Conservation (phyloP, 2,888 invertebrate species). For the Drosophila gaucha region DNA sequence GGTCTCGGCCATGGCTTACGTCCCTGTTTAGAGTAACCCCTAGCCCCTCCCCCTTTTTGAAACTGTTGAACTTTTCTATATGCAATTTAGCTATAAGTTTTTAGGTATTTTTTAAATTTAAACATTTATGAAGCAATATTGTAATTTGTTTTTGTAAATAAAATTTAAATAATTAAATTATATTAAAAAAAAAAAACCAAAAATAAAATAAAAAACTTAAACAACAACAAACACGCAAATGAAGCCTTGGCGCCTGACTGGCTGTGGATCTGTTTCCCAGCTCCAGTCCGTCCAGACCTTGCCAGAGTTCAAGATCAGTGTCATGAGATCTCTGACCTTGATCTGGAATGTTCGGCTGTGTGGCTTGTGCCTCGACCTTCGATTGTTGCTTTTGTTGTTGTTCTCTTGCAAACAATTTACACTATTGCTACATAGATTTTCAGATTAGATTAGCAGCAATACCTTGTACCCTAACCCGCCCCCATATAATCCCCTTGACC, state of each 20-base stretch:
- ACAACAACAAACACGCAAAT: constrained; percentile 57
- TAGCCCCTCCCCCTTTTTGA: neutral
- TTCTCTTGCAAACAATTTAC: constrained; percentile 62
- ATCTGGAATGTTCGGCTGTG: neutral
- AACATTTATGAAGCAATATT: constrained; percentile 81
- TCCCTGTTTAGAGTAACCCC: constrained; percentile 16
- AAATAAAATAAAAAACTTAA: constrained; percentile 73
- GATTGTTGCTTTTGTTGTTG: constrained; percentile 31
- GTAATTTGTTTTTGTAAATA: constrained; percentile 85
- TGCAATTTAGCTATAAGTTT: constrained; percentile 76
- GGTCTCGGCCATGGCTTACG: constrained; percentile 45
- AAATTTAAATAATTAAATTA: constrained; percentile 78
- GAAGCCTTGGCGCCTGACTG: neutral
- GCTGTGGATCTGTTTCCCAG: neutral
- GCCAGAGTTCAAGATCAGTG: constrained; percentile 36
- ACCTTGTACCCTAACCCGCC: neutral
- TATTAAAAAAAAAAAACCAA: constrained; percentile 57
- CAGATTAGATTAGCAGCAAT: constrained; percentile 18
- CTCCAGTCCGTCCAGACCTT: constrained; percentile 7
- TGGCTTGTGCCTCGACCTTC: constrained; percentile 20
- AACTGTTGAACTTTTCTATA: constrained; percentile 65
- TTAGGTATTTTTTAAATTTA: constrained; percentile 81
- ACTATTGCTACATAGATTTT: constrained; percentile 60
- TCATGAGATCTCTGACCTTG: constrained; percentile 38
- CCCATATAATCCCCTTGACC: neutral